Conservation (phyloP, 2,888 invertebrate species). For the Adineta ricciae region DNA sequence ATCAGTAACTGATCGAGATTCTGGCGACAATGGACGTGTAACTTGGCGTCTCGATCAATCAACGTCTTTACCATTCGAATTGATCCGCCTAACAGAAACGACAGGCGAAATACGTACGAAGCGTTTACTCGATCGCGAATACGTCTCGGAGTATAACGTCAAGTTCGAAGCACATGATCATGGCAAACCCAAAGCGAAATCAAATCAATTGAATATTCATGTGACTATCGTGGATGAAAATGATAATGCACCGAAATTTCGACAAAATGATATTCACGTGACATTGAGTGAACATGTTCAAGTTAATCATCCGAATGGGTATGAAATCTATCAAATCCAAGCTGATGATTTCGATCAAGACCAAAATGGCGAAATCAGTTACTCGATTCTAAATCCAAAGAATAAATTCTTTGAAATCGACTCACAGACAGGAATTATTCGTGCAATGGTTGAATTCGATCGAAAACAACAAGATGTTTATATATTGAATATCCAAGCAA, state of each 20-base stretch:
- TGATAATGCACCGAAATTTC: not conserved
- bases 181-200: not conserved
- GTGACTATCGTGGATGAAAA: not conserved
- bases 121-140: not conserved
- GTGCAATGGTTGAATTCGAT: not conserved
- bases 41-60: not conserved
- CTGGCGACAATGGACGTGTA: not conserved
- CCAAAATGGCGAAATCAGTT: not conserved
- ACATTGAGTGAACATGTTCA: constrained; percentile 1
- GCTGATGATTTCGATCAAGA: not conserved
- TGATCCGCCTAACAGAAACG: not conserved
- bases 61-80: not conserved
- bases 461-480: not conserved
- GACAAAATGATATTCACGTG: not conserved
- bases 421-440: not conserved
- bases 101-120: constrained; percentile 10
- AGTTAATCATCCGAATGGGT: not conserved
- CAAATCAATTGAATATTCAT: not conserved
- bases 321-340: not conserved
- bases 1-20: not conserved
- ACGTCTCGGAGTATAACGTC: not conserved
- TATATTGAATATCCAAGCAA: not conserved
- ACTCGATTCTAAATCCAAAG: not conserved
- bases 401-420: not conserved
- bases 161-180: not conserved